These are phyloP conservation scores for Adelphocoris suturalis DNA, from an alignment of 2,888 invertebrate species.

Conservation along the genomic window DNA sequence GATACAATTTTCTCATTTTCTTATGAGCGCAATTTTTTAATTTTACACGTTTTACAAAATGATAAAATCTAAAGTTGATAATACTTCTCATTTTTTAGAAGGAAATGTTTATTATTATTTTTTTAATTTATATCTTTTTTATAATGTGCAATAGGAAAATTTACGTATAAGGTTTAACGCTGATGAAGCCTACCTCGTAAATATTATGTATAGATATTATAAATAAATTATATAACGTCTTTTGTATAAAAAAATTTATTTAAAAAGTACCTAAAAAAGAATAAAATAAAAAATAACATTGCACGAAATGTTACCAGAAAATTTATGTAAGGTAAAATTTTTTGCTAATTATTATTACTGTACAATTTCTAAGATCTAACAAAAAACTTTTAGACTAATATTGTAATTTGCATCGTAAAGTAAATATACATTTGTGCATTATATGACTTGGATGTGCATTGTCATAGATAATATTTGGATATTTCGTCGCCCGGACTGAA, in stretches of 20 bases:
- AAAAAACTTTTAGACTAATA: conserved; percentile 73
- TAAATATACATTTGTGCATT: conserved; percentile 63
- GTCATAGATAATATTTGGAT: conserved; percentile 57
- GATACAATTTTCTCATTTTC: conserved; percentile 57
- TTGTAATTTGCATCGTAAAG: conserved; percentile 68
- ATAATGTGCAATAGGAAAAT: conserved; percentile 73
- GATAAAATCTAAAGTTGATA: conserved; percentile 33
- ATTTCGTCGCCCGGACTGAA: conserved; percentile 67
- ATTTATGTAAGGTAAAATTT: conserved; percentile 55
- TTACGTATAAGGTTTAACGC: conserved; percentile 70
- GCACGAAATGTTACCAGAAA: conserved; percentile 71
- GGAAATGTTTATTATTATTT: conserved; percentile 58
- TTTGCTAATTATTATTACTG: conserved; percentile 65
- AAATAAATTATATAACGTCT: conserved; percentile 64
- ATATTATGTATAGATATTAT: conserved; percentile 71
- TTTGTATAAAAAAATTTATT: conserved; percentile 67
- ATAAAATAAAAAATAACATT: conserved; percentile 64
- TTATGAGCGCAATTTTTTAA: conserved; percentile 58
- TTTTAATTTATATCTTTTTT: conserved; percentile 22
- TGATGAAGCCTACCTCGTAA: conserved; percentile 74
- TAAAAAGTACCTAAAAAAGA: conserved; percentile 47
- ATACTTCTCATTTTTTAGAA: conserved; percentile 46
- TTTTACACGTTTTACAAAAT: conserved; percentile 38
- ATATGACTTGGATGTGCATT: conserved; percentile 65
- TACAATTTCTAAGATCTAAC: conserved; percentile 73